Evolutionary conservation across 2,888 invertebrate species (phyloP), one percentile per base, ranked within the genome.

Genomic region (Drosophila phalerata): DNA sequence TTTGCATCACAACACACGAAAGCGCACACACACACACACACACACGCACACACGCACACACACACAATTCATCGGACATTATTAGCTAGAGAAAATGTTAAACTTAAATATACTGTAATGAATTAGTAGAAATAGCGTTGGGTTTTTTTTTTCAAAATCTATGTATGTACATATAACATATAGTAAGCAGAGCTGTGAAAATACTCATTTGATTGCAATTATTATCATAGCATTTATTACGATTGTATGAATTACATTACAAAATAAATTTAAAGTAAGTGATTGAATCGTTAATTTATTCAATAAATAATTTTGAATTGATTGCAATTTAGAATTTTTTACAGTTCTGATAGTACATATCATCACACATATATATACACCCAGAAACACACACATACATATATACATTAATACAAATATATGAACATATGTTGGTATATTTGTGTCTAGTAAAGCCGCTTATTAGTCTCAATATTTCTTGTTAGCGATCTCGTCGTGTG

Each of bases 1-100:
- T 91, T 73, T 72, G 79, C 61, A 86, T 84, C 73, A 76, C 72
- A 81, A 64, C 56, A 75, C 25, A 56, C 38, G 38, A 40, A 61
- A 30, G 48, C n/a, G n/a, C n/a, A 77, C 34, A 60, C 45, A 79
- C 49, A 69, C 49, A 56, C 25, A 52, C 13, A 48, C 38, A 57
- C 37, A 40, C 25, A 53, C 48, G 64, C 57, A 47, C 52, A 61
- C 43, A 52, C 37, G 53, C 37, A 48, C 62, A 77, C 32, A 56
- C 15, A 49, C 51, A 43, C 64, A 77, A 43, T 57, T 68, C 62
- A 68, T 65, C 49, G 63, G 58, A 75, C 77, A 79, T 68, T 57
- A 28, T 47, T 79, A 68, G 73, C 62, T 77, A 77, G 77, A 57
- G 43, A 65, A 51, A 53, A 40, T 19, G 17, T 37, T 58, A 13